Conservation (phyloP, 1,140 invertebrate genomes). For the Proales similis region DNA sequence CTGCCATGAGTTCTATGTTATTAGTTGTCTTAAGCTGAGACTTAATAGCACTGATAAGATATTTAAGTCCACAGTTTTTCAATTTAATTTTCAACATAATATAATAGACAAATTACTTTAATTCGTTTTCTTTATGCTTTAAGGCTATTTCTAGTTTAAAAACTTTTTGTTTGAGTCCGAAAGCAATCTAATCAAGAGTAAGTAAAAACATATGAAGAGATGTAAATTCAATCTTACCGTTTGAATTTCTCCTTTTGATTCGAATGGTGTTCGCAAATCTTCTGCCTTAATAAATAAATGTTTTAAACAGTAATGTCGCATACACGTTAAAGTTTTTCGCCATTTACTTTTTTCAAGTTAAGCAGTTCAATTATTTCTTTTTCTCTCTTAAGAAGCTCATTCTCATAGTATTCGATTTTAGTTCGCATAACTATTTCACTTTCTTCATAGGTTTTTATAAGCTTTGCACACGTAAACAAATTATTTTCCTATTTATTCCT, state of each 20-base stretch:
- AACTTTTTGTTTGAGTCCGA: constrained; percentile 27
- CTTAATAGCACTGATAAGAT: neutral
- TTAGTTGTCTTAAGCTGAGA: constrained; percentile 31
- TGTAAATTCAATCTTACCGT: constrained; percentile 20
- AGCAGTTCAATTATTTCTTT: constrained; percentile 28
- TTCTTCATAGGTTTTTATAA: constrained; percentile 23
- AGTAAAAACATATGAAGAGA: neutral
- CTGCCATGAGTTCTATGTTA: constrained; percentile 7
- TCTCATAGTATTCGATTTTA: constrained; percentile 36
- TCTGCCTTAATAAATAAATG: too few relatives aligned
- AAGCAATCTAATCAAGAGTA: neutral
- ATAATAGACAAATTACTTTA: constrained; percentile 6
- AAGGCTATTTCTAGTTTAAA: constrained; percentile 23
- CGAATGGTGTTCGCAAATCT: constrained; percentile 4
- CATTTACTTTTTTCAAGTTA: constrained; percentile 29
- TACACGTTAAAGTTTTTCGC: too few relatives aligned
- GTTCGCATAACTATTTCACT: constrained; percentile 29
- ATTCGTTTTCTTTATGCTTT: constrained; percentile 34
- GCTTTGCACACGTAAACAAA: neutral
- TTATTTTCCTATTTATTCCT: neutral
- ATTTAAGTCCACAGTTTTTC: too few relatives aligned
- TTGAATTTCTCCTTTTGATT: constrained; percentile 22
- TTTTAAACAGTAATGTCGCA: too few relatives aligned
- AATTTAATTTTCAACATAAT: neutral
- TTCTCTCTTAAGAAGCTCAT: constrained; percentile 34